These are phyloP conservation scores for Drosophila helvetica DNA, from an alignment of 2,888 invertebrate genomes.

Conservation along the genomic window DNA sequence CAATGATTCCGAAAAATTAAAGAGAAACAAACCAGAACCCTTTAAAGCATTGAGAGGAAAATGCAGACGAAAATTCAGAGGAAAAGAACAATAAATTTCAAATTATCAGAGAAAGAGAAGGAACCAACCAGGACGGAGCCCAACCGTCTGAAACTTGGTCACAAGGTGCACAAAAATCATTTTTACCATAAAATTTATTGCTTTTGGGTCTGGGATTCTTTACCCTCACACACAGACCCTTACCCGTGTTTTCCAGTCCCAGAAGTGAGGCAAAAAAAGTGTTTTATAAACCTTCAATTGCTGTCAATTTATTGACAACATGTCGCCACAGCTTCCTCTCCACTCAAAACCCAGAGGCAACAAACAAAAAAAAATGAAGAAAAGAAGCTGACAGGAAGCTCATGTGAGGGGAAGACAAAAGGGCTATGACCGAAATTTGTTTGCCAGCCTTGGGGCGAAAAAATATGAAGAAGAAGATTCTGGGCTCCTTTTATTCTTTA, in stretches of 20 bases:
- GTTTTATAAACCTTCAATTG: slow-evolving; percentile 79
- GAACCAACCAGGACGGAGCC: background rate
- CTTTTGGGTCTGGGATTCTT: slow-evolving; percentile 58
- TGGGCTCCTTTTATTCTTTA: slow-evolving; percentile 28
- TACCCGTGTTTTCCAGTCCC: slow-evolving; percentile 1
- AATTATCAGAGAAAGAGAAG: slow-evolving; percentile 45
- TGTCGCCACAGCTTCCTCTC: slow-evolving; percentile 63
- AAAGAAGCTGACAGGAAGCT: slow-evolving; percentile 4
- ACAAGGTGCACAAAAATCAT: slow-evolving; percentile 72
- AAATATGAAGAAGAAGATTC: slow-evolving; percentile 45
- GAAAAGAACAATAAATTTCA: slow-evolving; percentile 66
- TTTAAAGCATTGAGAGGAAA: slow-evolving; percentile 8
- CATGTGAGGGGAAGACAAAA: slow-evolving; percentile 39
- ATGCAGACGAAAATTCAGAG: background rate
- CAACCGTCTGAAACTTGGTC: slow-evolving; percentile 3
- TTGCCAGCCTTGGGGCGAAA: slow-evolving; percentile 61
- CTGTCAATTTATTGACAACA: slow-evolving; percentile 81
- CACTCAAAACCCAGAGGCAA: slow-evolving; percentile 54
- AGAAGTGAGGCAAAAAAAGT: slow-evolving; percentile 50
- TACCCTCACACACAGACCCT: slow-evolving; percentile 52
- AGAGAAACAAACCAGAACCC: slow-evolving; percentile 6
- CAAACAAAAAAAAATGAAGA: slow-evolving; percentile 33
- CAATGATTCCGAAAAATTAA: slow-evolving; percentile 3
- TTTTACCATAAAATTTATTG: slow-evolving; percentile 74
- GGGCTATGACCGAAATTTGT: slow-evolving; percentile 62